phyloP scores from a whole-genome alignment of 2,888 invertebrate species.

The Bugula neritina region DNA sequence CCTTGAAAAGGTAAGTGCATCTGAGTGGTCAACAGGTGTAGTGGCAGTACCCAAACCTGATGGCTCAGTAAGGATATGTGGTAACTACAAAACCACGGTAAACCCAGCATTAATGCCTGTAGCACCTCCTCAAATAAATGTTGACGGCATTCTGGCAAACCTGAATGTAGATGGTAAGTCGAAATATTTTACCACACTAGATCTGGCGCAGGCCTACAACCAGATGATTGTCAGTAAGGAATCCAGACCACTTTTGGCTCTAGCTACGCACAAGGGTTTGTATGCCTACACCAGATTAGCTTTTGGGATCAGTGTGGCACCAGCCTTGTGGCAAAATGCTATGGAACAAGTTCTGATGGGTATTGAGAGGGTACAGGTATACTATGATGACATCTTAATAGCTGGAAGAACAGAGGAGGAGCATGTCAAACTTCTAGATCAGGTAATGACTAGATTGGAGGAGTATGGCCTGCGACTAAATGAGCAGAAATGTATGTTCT shows the following conservation, averaged over 20 bases:
- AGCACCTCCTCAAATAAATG: constrained; percentile 9
- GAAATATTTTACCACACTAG: neutral
- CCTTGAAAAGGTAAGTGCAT: neutral
- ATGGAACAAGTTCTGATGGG: neutral
- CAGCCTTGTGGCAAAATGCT: neutral
- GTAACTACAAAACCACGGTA: constrained; percentile 8
- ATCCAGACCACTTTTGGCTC: neutral
- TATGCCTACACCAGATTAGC: neutral
- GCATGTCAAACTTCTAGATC: neutral
- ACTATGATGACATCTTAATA: constrained; percentile 4
- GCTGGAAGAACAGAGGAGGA: neutral
- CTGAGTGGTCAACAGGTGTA: neutral
- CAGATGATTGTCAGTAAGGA: neutral
- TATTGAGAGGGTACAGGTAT: neutral
- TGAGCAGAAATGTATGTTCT: neutral
- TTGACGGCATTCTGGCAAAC: neutral
- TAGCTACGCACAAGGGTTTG: neutral
- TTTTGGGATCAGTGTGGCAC: neutral
- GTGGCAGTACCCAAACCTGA: constrained; percentile 1
- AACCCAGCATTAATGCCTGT: neutral
- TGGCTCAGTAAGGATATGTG: neutral
- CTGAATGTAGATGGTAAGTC: neutral
- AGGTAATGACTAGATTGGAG: neutral
- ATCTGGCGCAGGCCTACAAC: constrained; percentile 1
- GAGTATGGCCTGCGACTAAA: neutral